A percentile compares a stretch with the other conserved stretches of the same genome.
Evolutionary conservation across 2,797 vertebrate species (phyloP).

Genomic region (Erethizon dorsatum): DNA sequence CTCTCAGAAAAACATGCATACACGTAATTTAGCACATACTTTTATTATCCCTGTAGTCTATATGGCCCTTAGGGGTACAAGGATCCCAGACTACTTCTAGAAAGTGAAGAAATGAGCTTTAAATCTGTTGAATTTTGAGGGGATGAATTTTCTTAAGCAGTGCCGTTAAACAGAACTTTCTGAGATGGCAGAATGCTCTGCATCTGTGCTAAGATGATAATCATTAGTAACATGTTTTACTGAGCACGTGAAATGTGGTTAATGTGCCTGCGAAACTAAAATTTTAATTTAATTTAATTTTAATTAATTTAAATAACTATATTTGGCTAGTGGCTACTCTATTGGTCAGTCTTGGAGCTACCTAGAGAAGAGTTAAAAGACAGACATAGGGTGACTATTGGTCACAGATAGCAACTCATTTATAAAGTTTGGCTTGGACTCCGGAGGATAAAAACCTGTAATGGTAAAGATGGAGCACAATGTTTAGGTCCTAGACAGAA

Average conservation of each 20-base stretch:
- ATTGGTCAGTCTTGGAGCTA: not conserved
- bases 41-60: slow-evolving; percentile 35
- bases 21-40: slow-evolving; percentile 16
- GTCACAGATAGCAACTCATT: slow-evolving; percentile 26
- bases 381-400: not conserved
- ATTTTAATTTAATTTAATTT: slow-evolving; percentile 53
- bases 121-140: slow-evolving; percentile 56
- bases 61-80: not conserved
- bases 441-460: slow-evolving; percentile 53
- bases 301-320: slow-evolving; percentile 63
- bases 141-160: slow-evolving; percentile 67
- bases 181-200: slow-evolving; percentile 61
- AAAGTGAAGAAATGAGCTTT: slow-evolving; percentile 54
- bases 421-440: not conserved
- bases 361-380: slow-evolving; percentile 55
- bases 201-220: slow-evolving; percentile 22
- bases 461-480: not conserved
- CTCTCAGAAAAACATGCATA: slow-evolving; percentile 60
- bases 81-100: slow-evolving; percentile 9
- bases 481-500: slow-evolving; percentile 22
- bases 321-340: not conserved
- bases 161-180: slow-evolving; percentile 27
- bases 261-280: slow-evolving; percentile 35
- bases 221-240: slow-evolving; percentile 28
- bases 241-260: slow-evolving; percentile 35